Evolutionary conservation across 2,797 vertebrate species (phyloP).

Genomic region (Pangasius djambal): DNA sequence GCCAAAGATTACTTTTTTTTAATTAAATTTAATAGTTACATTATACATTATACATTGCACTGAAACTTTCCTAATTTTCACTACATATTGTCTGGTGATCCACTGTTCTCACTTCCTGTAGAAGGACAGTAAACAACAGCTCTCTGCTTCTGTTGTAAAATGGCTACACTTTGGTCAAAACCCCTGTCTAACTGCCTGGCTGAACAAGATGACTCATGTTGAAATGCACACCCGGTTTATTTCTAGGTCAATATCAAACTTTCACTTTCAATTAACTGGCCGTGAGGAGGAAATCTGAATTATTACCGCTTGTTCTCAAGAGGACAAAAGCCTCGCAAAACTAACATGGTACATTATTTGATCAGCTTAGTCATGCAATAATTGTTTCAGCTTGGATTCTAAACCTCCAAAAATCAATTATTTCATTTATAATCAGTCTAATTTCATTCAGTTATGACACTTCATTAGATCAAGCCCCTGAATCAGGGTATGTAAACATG

Average conservation of each 20-base stretch:
- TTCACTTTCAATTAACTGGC: background rate
- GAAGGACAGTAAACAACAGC: background rate
- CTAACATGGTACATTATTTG: conserved; percentile 7
- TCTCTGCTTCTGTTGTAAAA: background rate
- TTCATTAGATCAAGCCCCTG: background rate
- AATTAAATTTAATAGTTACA: too few species aligned
- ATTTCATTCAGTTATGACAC: conserved; percentile 1
- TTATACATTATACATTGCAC: background rate
- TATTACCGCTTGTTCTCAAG: background rate
- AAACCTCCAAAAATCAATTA: background rate
- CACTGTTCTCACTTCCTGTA: background rate
- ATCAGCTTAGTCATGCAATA: background rate
- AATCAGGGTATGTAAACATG: conserved; percentile 4
- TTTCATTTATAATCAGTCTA: background rate
- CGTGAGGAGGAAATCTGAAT: background rate
- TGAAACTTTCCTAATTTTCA: background rate
- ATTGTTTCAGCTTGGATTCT: background rate
- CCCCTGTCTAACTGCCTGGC: background rate
- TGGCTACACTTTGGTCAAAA: background rate
- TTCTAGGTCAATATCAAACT: background rate
- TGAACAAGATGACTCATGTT: background rate
- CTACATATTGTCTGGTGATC: background rate
- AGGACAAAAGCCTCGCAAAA: background rate
- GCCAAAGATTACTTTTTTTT: background rate
- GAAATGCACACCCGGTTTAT: background rate